Percentiles rank a stretch among this genome's conserved stretches.
Evolutionary conservation across 1,140 invertebrate species (phyloP).

Genomic region (honey bee (Apis mellifera)): Amel_HAv3.1 CM009943.2:3482501-3483000

Average conservation of each 20-base stretch:
- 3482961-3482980: conserved; percentile 26
- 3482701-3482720: conserved; percentile 37
- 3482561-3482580: conserved; percentile 90
- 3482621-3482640: not conserved
- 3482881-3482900: not conserved
- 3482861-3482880: conserved; percentile 13
- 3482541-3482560: conserved; percentile 91
- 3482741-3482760: conserved; percentile 30
- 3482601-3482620: conserved; percentile 23
- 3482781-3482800: conserved; percentile 36
- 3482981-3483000: conserved; percentile 35
- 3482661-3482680: conserved; percentile 85
- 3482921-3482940: conserved; percentile 16
- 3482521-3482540: conserved; percentile 95
- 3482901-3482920: not conserved
- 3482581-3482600: conserved; percentile 79
- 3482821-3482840: not conserved
- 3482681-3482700: conserved; percentile 82
- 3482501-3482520: conserved; percentile 97
- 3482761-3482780: conserved; percentile 45
- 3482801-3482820: conserved; percentile 37
- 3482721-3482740: conserved; percentile 66
- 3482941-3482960: conserved; percentile 12
- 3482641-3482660: conserved; percentile 72
- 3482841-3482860: conserved; percentile 24